Evolutionary conservation across 2,797 vertebrate species (phyloP), one percentile per base, ranked within the genome.

Genomic region (Pristis pectinata): DNA sequence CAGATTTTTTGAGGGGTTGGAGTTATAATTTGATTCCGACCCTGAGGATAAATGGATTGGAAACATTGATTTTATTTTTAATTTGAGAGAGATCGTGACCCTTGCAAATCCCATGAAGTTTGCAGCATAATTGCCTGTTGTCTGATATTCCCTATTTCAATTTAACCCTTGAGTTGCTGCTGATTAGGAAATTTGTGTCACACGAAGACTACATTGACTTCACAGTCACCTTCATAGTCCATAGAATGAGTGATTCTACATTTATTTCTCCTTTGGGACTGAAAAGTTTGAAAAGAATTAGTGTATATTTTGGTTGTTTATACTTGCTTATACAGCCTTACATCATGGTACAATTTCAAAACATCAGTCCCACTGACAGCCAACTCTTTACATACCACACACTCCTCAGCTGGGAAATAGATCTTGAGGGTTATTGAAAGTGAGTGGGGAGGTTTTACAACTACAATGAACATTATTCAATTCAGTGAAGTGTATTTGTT

Each of bases 61-160:
- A 76, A 94, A 53, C 44, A 94, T 94, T 76, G 92, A 94, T 94
- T 76, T 76, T 94, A 94, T 76, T 76, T 76, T 94, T 94, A 76
- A 94, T 94, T 94, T 76, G 49, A 94, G 70, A 6, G 70, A 93
- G 92, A 76, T 53, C 70, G 3, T 94, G 44, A 94, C 44, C 92
- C 49, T 94, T 72, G 44, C 92, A 93, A 44, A 49, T 93, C 92
- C 67, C 92, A 53, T 74, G 92, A 94, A 76, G 70, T 27, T 94
- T 56, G 3, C 17, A 76, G 17, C 49, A 76, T 94, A 56, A 94
- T 94, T 74, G 41, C 70, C 27, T 10, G 2, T 76, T 94, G 92
- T 94, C 70, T 94, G 67, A 53, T 74, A 76, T 56, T 56, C 72
- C 92, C 64, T 41, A 76, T 76, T 94, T 94, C 70, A 76, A 76